Evolutionary conservation across 2,888 invertebrate species (phyloP), one percentile per base, ranked within the genome.

Genomic region (Pachycephus smyrnensis): DNA sequence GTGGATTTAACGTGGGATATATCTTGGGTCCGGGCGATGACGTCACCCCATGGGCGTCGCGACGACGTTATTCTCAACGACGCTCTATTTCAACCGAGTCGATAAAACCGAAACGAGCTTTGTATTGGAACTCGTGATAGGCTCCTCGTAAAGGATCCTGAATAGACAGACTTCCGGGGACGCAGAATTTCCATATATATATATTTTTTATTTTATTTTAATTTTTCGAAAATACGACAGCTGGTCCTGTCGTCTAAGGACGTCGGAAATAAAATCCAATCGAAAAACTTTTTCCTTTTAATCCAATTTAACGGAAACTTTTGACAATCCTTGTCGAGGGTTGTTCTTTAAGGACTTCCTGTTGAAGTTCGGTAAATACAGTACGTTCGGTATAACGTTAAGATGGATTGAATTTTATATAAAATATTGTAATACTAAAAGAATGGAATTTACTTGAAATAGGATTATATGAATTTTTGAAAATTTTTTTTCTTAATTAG

Each of bases 71-170:
- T 55, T 55, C 23, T 23, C 55, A 55, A 23, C 55, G 55, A 55
- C 23, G 55, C 71, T 32, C 31, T 4, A 71, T 12, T 23, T 31
- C 31, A 3, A 76, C 69, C 68, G 73, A 55, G 76, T 73, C 85
- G 83, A 86, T 87, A 87, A 87, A 87, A 84, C 74, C 76, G 79
- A 80, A 80, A 82, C 83, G 84, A 85, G 83, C 80, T 84, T 85
- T 86, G 87, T 85, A 85, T 87, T 84, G 86, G 83, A 82, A 82
- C 82, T 85, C 84, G 84, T 84, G 85, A 40, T 40, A 40, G 6
- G 40, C 15, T 40, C 40, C 40, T 40, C 40, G 40, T 40, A 23
- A 40, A 40, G 40, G 40, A 40, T 40, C 15, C 40, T 9, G 55
- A 55, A 23, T 6, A 0, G 6, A 33, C 33, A 23, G 23, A 23